Evolutionary conservation across 2,888 invertebrate genomes (phyloP), one percentile per base, ranked within the genome.

Genomic region (Choreutis nemorana): DNA sequence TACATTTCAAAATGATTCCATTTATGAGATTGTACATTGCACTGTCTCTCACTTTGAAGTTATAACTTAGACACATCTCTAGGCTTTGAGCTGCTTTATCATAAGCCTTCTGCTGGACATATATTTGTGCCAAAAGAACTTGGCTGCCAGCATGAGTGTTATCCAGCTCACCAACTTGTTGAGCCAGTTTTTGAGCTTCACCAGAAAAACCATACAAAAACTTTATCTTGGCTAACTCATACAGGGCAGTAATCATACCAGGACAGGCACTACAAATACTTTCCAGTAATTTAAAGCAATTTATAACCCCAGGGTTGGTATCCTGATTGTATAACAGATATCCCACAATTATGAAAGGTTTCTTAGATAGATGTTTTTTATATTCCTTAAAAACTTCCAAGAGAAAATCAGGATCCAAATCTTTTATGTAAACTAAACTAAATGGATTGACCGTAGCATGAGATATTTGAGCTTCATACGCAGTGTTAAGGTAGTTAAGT

Each of bases 21-120:
- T 87, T 85, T 1, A 96, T 83, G 36, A 95, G 83, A 67, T 96
- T 93, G 55, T 94, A 98, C 56, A 94, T 79, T 0, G 96, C 92
- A 63, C 91, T 90, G 35, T 97, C 95, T 39, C 96, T 80, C 0
- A 97, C 89, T 66, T 91, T 89, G 55, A 98, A 97, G 63, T 97
- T 93, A 52, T 91, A 90, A 51, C 95, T 95, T 8, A 97, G 73
- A 32, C 93, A 94, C 40, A 91, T 84, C 68, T 97, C 97, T 25
- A 98, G 72, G 31, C 87, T 88, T 57, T 94, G 93, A 7, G 89
- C 83, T 0, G 97, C 97, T 51, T 89, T 83, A 10, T 87, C 83
- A 46, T 83, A 91, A 25, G 83, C 78, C 21, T 83, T 81, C 48
- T 87, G 85, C 33, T 85, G 84, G 4, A 94, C 82, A 41, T 90